A percentile compares a stretch with the other conserved stretches of the same genome.
Evolutionary conservation across 2,888 invertebrate species (phyloP).

Genomic region (Drosophila kanekoi): DNA sequence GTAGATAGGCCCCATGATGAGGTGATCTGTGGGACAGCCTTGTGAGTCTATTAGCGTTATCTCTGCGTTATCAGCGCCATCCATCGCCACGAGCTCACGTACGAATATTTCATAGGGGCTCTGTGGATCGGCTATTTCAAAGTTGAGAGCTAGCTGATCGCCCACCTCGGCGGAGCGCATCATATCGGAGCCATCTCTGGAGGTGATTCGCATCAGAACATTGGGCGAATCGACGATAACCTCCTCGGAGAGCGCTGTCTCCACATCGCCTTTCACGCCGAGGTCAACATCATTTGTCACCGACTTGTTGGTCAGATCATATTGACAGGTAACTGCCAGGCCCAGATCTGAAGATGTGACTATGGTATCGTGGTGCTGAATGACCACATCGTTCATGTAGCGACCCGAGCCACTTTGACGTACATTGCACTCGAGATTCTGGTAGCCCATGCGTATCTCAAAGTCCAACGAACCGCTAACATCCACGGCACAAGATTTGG

Average conservation of each 20-base stretch:
- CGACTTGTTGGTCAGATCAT: slow-evolving; percentile 96
- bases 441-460: slow-evolving; percentile 96
- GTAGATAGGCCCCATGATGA: slow-evolving; percentile 96
- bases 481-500: slow-evolving; percentile 96
- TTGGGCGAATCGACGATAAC: slow-evolving; percentile 97
- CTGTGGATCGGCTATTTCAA: slow-evolving; percentile 96
- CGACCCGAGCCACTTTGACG: slow-evolving; percentile 94
- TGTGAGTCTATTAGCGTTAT: slow-evolving; percentile 95
- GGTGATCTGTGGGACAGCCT: slow-evolving; percentile 97
- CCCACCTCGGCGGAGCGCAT: slow-evolving; percentile 96
- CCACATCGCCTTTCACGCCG: slow-evolving; percentile 94
- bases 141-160: slow-evolving; percentile 95
- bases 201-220: slow-evolving; percentile 96
- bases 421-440: slow-evolving; percentile 96
- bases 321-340: slow-evolving; percentile 95
- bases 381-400: slow-evolving; percentile 95
- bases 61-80: slow-evolving; percentile 96
- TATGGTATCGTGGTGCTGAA: slow-evolving; percentile 97
- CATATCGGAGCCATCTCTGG: slow-evolving; percentile 92
- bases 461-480: slow-evolving; percentile 95
- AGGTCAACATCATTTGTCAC: slow-evolving; percentile 96
- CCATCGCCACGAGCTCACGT: slow-evolving; percentile 96
- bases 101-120: slow-evolving; percentile 98
- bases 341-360: slow-evolving; percentile 97
- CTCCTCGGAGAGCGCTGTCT: slow-evolving; percentile 93